Percentiles rank a stretch among this genome's conserved stretches.
Conservation (phyloP, 2,797 vertebrate species). For the Spizella passerina region DNA sequence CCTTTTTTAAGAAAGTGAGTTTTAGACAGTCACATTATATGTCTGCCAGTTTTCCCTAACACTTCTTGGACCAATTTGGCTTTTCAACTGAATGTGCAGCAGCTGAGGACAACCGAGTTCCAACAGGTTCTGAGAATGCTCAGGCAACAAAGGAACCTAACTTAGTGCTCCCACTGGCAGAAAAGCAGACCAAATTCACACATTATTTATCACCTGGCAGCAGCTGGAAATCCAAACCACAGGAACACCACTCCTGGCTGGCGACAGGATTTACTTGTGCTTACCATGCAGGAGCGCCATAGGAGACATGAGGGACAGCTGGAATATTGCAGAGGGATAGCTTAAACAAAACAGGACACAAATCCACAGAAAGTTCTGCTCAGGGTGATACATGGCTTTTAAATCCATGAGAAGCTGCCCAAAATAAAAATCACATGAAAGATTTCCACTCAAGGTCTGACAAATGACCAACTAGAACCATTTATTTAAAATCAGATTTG, state of each 20-base stretch:
- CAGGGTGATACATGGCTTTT: background rate
- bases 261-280: background rate
- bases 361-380: background rate
- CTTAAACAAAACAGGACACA: background rate
- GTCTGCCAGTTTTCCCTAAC: background rate
- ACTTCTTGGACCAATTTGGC: background rate
- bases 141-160: background rate
- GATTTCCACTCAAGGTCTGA: background rate
- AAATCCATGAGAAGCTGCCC: background rate
- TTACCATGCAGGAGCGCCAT: background rate
- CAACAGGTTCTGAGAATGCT: background rate
- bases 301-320: background rate
- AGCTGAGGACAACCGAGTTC: accelerated
- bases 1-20: background rate
- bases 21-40: background rate
- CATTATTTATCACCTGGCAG: background rate
- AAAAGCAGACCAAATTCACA: background rate
- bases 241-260: background rate
- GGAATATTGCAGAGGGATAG: background rate
- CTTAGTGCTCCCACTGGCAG: background rate
- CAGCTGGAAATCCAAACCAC: background rate
- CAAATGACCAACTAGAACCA: background rate
- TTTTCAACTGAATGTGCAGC: background rate
- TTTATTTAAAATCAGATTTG: background rate
- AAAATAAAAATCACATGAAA: background rate